Evolutionary conservation across 2,113 vertebrate species (phyloP).

Genomic region (Neodontobutis hainanensis): DNA sequence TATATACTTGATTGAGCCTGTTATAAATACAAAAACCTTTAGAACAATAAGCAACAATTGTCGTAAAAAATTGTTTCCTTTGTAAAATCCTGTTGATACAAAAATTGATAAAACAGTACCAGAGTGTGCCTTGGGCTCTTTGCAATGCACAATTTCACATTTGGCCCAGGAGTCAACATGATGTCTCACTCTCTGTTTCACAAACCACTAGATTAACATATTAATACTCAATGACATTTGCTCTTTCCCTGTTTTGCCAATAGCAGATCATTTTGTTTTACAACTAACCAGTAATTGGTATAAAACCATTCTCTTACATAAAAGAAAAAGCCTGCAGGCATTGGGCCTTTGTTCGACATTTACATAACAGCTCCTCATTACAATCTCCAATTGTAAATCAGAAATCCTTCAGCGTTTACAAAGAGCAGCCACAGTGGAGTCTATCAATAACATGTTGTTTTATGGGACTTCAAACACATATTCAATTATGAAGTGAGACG

Average conservation of each 20-base stretch:
- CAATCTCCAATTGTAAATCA: conserved; percentile 37
- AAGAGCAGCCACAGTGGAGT: conserved; percentile 13
- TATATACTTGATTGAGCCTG: no score
- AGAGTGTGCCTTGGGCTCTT: background rate
- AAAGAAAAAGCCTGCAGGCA: conserved; percentile 46
- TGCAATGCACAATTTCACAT: conserved; percentile 6
- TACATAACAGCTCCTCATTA: conserved; percentile 54
- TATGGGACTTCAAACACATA: conserved; percentile 31
- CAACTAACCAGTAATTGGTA: conserved; percentile 26
- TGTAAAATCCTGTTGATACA: background rate
- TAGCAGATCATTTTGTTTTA: conserved; percentile 31
- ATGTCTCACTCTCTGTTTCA: conserved; percentile 2
- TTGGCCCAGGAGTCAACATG: conserved; percentile 24
- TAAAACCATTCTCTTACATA: conserved; percentile 35
- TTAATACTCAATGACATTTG: conserved; percentile 39
- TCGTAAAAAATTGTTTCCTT: background rate
- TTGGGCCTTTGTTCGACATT: conserved; percentile 50
- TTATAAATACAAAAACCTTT: no score
- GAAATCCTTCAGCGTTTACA: conserved; percentile 13
- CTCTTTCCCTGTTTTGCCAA: conserved; percentile 38
- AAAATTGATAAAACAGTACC: background rate
- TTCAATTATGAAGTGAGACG: conserved; percentile 20
- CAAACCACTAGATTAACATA: conserved; percentile 19
- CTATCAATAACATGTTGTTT: conserved; percentile 18
- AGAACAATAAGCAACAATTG: no score